Conservation (phyloP, 1,140 invertebrate species). For the Ooceraea biroi region DNA sequence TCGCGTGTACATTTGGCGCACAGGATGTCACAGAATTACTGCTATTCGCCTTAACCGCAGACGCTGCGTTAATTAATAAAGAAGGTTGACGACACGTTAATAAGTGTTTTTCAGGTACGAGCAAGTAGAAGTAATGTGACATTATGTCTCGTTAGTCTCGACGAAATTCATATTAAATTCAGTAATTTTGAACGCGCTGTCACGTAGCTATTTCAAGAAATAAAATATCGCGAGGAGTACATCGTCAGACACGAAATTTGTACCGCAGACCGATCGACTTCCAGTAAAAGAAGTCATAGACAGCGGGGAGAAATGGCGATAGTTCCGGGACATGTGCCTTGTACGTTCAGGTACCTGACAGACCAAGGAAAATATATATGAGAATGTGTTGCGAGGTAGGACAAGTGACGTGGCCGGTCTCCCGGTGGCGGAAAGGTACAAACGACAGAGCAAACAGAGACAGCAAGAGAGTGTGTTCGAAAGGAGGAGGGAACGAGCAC, state of each 20-base stretch:
- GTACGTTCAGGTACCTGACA: constrained; percentile 1
- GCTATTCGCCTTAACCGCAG: constrained; percentile 3
- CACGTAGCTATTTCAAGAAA: neutral
- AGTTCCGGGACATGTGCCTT: neutral
- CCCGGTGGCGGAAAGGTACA: constrained; percentile 56
- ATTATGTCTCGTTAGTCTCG: neutral
- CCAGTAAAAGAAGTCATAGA: neutral
- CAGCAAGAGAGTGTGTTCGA: constrained; percentile 32
- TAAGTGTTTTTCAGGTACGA: constrained; percentile 22
- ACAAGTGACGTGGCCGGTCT: constrained; percentile 47
- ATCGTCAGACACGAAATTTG: neutral
- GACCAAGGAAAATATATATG: constrained; percentile 23
- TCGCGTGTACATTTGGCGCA: constrained; percentile 26
- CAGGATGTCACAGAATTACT: constrained; percentile 48
- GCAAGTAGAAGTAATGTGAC: constrained; percentile 1
- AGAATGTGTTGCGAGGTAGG: constrained; percentile 35
- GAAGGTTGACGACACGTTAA: constrained; percentile 12
- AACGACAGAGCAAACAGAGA: constrained; percentile 43
- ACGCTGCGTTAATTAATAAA: constrained; percentile 40
- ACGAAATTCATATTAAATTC: neutral
- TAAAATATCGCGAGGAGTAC: neutral
- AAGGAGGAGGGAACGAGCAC: constrained; percentile 8
- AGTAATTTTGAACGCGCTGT: neutral
- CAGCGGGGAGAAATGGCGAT: neutral
- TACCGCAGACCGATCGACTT: neutral